Percentiles rank a stretch among this genome's conserved stretches.
phyloP scores from a whole-genome alignment of 2,113 vertebrate species.

The Notiomystis cincta region DNA sequence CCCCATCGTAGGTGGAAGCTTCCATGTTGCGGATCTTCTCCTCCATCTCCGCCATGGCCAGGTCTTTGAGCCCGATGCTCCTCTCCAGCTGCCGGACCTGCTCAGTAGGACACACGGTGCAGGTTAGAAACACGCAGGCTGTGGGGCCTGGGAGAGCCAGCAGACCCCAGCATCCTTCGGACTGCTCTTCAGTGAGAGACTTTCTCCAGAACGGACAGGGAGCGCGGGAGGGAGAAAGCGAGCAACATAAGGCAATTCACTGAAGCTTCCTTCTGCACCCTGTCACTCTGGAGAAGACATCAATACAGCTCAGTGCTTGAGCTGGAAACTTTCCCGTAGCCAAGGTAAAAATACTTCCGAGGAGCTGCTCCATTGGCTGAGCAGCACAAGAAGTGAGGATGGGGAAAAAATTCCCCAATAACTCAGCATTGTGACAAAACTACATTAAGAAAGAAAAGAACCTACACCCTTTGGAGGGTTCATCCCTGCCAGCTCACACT shows the following conservation, averaged over 20 bases:
- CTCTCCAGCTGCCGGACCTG: constrained; percentile 90
- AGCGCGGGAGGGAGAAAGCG: fast-evolving
- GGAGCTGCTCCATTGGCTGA: fast-evolving
- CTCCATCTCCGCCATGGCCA: constrained; percentile 85
- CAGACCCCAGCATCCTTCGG: background rate
- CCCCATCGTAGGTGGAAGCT: constrained; percentile 83
- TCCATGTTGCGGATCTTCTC: constrained; percentile 80
- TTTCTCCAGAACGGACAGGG: background rate
- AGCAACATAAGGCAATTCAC: background rate
- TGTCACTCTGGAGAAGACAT: background rate
- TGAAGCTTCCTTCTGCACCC: background rate
- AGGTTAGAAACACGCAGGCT: background rate
- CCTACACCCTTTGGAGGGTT: background rate
- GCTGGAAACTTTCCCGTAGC: background rate
- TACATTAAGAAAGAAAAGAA: background rate
- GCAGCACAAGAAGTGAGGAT: background rate
- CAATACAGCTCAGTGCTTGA: background rate
- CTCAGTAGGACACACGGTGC: background rate
- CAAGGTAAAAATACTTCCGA: background rate
- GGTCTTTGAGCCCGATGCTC: constrained; percentile 81
- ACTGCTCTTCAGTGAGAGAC: fast-evolving
- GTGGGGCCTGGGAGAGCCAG: background rate
- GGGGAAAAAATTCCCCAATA: background rate
- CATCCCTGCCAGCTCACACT: background rate
- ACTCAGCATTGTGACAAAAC: background rate